A percentile compares a stretch with the other conserved stretches of the same genome.
These are phyloP conservation scores for Ichneumon xanthorius DNA, from an alignment of 2,888 invertebrate species.

Conservation along the genomic window DNA sequence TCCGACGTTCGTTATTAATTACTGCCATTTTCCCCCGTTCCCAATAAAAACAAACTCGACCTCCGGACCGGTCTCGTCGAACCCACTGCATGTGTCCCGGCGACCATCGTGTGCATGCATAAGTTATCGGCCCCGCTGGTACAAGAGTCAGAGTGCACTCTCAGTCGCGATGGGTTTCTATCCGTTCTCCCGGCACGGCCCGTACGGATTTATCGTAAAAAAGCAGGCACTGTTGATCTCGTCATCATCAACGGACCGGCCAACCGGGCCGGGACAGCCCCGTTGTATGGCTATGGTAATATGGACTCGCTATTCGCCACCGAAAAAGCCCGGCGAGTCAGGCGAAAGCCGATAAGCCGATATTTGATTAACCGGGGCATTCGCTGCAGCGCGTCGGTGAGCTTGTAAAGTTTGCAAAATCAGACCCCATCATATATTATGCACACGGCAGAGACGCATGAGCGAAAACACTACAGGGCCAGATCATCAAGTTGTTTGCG, in stretches of 20 bases:
- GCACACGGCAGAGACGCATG: background rate
- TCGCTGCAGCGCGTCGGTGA: background rate
- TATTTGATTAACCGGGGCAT: slow-evolving; percentile 22
- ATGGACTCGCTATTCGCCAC: slow-evolving; percentile 3
- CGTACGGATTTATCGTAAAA: slow-evolving; percentile 32
- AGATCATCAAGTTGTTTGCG: background rate
- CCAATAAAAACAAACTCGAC: slow-evolving; percentile 69
- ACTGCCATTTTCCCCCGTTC: slow-evolving; percentile 65
- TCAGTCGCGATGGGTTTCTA: slow-evolving; percentile 4
- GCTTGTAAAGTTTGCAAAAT: background rate
- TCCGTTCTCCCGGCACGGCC: background rate
- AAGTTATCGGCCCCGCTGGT: slow-evolving; percentile 28
- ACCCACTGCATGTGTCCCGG: background rate
- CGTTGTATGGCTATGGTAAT: slow-evolving; percentile 3
- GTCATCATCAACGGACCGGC: background rate
- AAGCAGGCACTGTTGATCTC: slow-evolving; percentile 18
- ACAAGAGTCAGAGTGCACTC: slow-evolving; percentile 5
- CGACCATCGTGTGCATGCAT: slow-evolving; percentile 20
- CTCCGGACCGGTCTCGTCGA: slow-evolving; percentile 29
- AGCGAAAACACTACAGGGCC: too few relatives aligned
- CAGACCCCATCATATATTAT: background rate
- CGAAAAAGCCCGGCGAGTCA: slow-evolving; percentile 24
- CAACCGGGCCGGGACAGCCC: background rate
- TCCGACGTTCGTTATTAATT: slow-evolving; percentile 75
- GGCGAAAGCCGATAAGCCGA: slow-evolving; percentile 29